These are phyloP conservation scores for Cydia amplana DNA, from an alignment of 1,140 invertebrate species.

Conservation along the genomic window DNA sequence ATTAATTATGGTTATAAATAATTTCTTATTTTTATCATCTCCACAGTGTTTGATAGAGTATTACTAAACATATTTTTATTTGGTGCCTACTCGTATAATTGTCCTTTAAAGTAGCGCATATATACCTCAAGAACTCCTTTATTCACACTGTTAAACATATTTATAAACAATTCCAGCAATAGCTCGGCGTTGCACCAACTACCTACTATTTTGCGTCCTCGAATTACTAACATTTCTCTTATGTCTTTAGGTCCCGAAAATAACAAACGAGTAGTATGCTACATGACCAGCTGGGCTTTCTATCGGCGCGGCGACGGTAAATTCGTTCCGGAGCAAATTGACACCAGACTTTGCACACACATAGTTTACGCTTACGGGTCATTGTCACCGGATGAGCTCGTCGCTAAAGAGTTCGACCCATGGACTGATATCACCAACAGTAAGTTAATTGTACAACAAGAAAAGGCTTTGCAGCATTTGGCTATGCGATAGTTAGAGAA, in stretches of 20 bases:
- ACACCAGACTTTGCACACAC: conserved; percentile 90
- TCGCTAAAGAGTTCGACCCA: conserved; percentile 89
- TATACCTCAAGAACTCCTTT: too few relatives aligned
- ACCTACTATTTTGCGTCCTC: conserved; percentile 22
- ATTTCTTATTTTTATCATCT: too few relatives aligned
- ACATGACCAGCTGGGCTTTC: conserved; percentile 93
- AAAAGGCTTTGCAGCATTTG: too few relatives aligned
- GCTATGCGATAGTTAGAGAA: too few relatives aligned
- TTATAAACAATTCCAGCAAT: too few relatives aligned
- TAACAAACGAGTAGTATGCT: conserved; percentile 87
- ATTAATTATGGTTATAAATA: too few relatives aligned
- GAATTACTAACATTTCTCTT: not conserved
- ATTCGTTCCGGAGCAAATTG: conserved; percentile 92
- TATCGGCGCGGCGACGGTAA: conserved; percentile 90
- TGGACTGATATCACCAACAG: conserved; percentile 93
- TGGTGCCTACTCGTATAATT: too few relatives aligned
- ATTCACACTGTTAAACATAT: too few relatives aligned
- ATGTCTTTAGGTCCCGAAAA: conserved; percentile 57
- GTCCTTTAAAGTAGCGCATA: too few relatives aligned
- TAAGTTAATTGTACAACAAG: conserved; percentile 69
- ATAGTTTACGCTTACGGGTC: conserved; percentile 95
- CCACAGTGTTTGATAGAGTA: too few relatives aligned
- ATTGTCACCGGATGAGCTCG: conserved; percentile 87
- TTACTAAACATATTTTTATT: too few relatives aligned
- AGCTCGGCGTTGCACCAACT: not conserved